Evolutionary conservation across 2,113 vertebrate genomes (phyloP), one percentile per base, ranked within the genome.

Genomic region (Seriola quinqueradiata): DNA sequence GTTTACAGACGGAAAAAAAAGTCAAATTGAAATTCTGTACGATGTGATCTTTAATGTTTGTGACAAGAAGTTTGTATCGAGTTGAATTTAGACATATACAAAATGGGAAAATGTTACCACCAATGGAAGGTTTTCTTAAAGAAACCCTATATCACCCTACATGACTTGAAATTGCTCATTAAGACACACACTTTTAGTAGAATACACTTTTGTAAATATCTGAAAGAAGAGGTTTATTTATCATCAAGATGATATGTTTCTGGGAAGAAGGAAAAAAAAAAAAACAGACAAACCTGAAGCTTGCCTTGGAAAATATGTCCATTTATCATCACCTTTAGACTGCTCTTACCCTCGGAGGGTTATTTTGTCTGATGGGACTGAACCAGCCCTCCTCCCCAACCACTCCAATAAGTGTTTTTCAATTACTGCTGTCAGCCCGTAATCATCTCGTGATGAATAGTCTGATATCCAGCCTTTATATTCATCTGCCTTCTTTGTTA

Each of bases 351-450:
- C 95, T 93, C 93, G 5, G 86, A 95, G 96, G 96, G 96, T 94
- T 95, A 89, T 96, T 94, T 94, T 96, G 96, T 97, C 95, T 96
- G 97, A 97, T 96, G 96, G 97, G 96, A 97, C 95, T 95, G 92
- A 89, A 86, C 38, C 86, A 72, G 80, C 89, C 89, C 90, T 87
- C 89, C 87, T 92, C 84, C 96, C 96, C 95, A 96, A 93, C 91
- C 95, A 95, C 97, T 96, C 95, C 96, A 98, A 99, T 99, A 98
- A 99, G 97, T 98, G 97, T 97, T 99, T 99, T 98, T 99, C 98
- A 99, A 99, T 99, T 99, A 99, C 96, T 96, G 96, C 97, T 99
- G 98, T 98, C 98, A 98, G 93, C 95, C 90, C 87, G 94, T 98
- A 98, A 99, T 96, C 95, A 97, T 96, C 95, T 96, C 95, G 97